These are phyloP conservation scores for Nephrotoma appendiculata DNA, from an alignment of 2,888 invertebrate genomes.

Conservation along the genomic window DNA sequence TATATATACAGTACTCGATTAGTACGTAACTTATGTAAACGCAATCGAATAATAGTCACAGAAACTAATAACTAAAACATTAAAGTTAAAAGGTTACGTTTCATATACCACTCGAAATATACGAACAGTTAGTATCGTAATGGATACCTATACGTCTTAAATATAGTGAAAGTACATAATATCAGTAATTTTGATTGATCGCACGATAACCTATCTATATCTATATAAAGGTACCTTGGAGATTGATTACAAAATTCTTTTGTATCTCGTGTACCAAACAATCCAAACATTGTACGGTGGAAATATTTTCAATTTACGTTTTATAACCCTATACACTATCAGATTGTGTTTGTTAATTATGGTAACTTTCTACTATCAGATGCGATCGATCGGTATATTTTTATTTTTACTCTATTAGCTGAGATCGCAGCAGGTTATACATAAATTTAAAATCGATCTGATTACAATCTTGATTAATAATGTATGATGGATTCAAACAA, in stretches of 20 bases:
- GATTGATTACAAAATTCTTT: not conserved
- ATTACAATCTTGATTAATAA: not conserved
- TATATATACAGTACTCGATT: not conserved
- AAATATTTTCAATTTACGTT: not conserved
- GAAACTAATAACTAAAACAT: not conserved
- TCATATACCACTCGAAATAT: not conserved
- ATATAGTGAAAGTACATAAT: not conserved
- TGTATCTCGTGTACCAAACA: not conserved
- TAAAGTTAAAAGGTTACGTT: not conserved
- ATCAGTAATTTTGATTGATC: not conserved
- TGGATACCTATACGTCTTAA: not conserved
- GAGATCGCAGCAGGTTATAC: not conserved
- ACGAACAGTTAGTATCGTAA: not conserved
- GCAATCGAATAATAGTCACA: not conserved
- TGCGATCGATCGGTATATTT: not conserved
- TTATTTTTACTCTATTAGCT: not conserved
- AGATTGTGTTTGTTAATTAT: not conserved
- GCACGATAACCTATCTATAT: not conserved
- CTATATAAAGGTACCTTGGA: not conserved
- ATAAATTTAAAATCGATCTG: not conserved
- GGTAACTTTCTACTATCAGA: not conserved
- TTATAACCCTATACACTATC: not conserved
- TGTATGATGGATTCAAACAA: not conserved
- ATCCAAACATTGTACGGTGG: not conserved
- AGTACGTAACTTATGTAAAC: not conserved